Conservation (phyloP, 2,888 invertebrate species). For the Sarcophaga variegata region DNA sequence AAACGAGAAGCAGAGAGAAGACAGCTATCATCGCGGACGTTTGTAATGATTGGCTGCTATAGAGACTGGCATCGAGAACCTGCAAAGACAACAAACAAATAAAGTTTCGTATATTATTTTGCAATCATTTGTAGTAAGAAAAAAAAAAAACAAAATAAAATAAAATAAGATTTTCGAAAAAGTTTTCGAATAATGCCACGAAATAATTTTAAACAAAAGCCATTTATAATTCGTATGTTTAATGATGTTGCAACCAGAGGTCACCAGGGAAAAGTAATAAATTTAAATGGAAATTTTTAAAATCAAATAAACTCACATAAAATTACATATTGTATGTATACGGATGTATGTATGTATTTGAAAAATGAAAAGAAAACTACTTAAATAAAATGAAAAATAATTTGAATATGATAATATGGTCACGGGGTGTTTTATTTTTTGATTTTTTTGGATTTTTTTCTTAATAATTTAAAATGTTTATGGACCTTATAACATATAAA, state of each 20-base stretch:
- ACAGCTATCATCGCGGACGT: conserved; percentile 92
- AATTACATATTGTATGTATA: too few relatives aligned
- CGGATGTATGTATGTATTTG: too few relatives aligned
- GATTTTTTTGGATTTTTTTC: not conserved
- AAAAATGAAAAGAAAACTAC: not conserved
- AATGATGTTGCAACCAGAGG: conserved; percentile 57
- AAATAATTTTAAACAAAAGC: not conserved
- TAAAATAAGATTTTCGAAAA: not conserved
- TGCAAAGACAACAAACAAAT: conserved; percentile 79
- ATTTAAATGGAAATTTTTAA: conserved; percentile 30
- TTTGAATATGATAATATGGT: not conserved
- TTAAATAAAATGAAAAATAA: not conserved
- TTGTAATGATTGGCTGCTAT: conserved; percentile 91
- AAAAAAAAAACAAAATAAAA: not conserved
- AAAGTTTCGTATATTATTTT: not conserved
- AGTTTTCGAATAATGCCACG: not conserved
- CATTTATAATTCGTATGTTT: conserved; percentile 22
- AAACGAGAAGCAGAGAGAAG: conserved; percentile 89
- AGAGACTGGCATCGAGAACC: conserved; percentile 94
- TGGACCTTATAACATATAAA: conserved; percentile 2
- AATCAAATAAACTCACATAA: not conserved
- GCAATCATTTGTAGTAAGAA: not conserved
- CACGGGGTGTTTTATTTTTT: not conserved
- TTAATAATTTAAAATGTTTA: conserved; percentile 10
- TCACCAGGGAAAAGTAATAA: conserved; percentile 59